Conservation (phyloP, 1,140 invertebrate species). For the Drosophila persimilis region DNA sequence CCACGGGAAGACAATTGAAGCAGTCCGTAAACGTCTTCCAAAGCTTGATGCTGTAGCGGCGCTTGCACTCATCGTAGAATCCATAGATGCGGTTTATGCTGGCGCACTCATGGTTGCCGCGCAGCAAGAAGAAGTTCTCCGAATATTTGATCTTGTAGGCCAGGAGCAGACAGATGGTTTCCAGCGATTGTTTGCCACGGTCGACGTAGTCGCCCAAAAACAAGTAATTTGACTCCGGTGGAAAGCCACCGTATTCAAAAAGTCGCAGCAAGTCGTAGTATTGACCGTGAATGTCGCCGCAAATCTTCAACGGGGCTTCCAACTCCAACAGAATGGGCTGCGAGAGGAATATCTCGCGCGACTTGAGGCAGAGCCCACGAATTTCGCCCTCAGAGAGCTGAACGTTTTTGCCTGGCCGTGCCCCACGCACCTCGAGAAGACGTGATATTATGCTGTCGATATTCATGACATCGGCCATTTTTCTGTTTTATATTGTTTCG, state of each 20-base stretch:
- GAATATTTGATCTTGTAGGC: constrained; percentile 98
- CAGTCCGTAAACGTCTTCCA: constrained; percentile 99
- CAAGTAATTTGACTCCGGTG: constrained; percentile 99
- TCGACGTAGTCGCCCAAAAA: constrained; percentile 97
- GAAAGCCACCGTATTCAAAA: constrained; percentile 99
- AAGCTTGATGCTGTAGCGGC: constrained; percentile 98
- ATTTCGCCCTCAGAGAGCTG: constrained; percentile 98
- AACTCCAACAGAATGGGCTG: constrained; percentile 99
- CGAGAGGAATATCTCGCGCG: constrained; percentile 98
- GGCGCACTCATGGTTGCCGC: constrained; percentile 94
- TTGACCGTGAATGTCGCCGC: constrained; percentile 99
- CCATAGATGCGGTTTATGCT: constrained; percentile 98
- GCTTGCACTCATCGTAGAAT: constrained; percentile 98
- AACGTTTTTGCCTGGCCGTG: constrained; percentile 92
- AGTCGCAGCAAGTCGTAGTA: constrained; percentile 98
- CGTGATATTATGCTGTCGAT: constrained; percentile 82
- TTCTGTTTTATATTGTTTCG: constrained; percentile 49
- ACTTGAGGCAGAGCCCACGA: constrained; percentile 97
- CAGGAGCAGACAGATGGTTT: constrained; percentile 96
- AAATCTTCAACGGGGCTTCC: constrained; percentile 99
- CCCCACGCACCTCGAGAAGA: constrained; percentile 82
- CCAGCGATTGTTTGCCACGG: constrained; percentile 93
- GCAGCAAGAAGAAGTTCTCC: constrained; percentile 94
- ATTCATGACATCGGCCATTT: constrained; percentile 82
- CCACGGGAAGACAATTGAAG: constrained; percentile 99